These are phyloP conservation scores for Batillaria attramentaria DNA, from an alignment of 1,140 invertebrate genomes.

Conservation along the genomic window DNA sequence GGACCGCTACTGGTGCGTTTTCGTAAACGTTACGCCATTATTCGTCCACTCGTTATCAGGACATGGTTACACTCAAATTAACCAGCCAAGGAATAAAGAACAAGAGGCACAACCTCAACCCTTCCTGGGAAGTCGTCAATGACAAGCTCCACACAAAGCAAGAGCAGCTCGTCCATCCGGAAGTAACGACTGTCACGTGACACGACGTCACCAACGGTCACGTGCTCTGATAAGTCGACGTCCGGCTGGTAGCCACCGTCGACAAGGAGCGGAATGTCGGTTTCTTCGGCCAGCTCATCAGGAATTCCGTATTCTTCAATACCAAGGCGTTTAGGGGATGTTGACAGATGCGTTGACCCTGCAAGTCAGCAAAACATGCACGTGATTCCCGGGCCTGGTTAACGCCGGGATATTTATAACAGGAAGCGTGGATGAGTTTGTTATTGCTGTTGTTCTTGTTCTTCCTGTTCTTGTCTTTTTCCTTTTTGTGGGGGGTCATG, in stretches of 20 bases:
- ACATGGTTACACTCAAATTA: too few species aligned
- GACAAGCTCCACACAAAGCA: conserved; percentile 42
- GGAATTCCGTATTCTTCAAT: conserved; percentile 32
- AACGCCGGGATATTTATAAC: too few species aligned
- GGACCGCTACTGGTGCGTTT: too few species aligned
- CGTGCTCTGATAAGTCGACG: conserved; percentile 33
- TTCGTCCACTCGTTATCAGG: too few species aligned
- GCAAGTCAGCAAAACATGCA: not conserved
- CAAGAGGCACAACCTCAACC: too few species aligned
- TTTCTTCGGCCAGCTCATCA: conserved; percentile 19
- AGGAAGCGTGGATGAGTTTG: not conserved
- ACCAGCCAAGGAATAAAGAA: too few species aligned
- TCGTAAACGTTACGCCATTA: too few species aligned
- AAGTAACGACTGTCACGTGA: conserved; percentile 36
- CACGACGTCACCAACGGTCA: conserved; percentile 37
- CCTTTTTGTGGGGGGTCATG: not conserved
- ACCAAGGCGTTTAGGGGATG: conserved; percentile 10
- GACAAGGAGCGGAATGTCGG: conserved; percentile 24
- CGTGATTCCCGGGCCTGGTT: too few species aligned
- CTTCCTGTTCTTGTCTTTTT: too few species aligned
- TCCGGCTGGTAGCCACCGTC: conserved; percentile 34
- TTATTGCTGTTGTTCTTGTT: not conserved
- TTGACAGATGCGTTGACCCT: conserved; percentile 13
- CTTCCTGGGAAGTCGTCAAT: conserved; percentile 21
- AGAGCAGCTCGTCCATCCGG: conserved; percentile 34